phyloP scores from a whole-genome alignment of 2,888 invertebrate genomes.

The Ceraclea dissimilis region DNA sequence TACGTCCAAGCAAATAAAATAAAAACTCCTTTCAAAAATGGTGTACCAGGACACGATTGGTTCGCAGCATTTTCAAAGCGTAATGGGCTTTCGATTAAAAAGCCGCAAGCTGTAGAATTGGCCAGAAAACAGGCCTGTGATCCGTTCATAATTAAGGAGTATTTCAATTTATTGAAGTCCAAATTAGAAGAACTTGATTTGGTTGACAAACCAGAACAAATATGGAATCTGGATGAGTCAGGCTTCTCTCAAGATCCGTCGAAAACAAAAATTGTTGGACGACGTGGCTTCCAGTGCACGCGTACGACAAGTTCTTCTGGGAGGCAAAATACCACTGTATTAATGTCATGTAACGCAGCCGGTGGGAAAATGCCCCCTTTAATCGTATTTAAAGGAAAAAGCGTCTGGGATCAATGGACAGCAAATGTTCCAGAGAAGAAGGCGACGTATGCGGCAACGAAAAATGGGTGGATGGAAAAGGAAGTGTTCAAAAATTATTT shows the following conservation, averaged over 20 bases:
- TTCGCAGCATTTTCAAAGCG: constrained; percentile 29
- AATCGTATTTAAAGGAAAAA: constrained; percentile 4
- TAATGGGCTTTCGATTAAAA: constrained; percentile 31
- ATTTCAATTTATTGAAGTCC: neutral
- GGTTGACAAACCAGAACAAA: constrained; percentile 20
- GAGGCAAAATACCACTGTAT: constrained; percentile 10
- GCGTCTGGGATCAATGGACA: constrained; percentile 26
- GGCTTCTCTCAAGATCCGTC: constrained; percentile 13
- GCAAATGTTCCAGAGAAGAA: constrained; percentile 7
- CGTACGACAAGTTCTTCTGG: constrained; percentile 14
- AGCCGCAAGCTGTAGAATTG: constrained; percentile 31
- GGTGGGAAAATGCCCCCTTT: constrained; percentile 12
- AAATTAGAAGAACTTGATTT: neutral
- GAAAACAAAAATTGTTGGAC: constrained; percentile 26
- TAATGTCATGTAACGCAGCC: constrained; percentile 16
- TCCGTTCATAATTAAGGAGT: neutral
- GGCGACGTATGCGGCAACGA: constrained; percentile 27
- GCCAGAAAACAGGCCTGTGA: neutral
- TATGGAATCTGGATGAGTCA: constrained; percentile 28
- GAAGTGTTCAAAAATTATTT: constrained; percentile 18
- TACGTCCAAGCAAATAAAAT: constrained; percentile 28
- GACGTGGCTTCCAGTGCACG: constrained; percentile 12
- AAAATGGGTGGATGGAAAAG: constrained; percentile 30
- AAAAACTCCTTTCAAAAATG: constrained; percentile 29
- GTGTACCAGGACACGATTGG: constrained; percentile 30